These are phyloP conservation scores for Paramisgurnus dabryanus DNA, from an alignment of 2,113 vertebrate species.

Conservation along the genomic window DNA sequence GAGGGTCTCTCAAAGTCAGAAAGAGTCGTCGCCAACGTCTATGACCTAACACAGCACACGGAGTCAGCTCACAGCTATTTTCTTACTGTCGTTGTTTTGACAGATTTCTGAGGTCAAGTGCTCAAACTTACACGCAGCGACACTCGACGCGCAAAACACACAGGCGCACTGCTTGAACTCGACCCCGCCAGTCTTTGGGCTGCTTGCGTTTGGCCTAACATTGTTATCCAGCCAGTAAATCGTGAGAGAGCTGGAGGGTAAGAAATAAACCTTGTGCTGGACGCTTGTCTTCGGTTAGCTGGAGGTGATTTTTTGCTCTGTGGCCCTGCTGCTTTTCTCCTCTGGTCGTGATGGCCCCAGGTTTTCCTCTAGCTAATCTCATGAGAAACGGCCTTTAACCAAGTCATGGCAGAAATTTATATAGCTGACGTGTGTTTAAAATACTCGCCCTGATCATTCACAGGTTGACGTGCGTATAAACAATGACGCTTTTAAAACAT, in stretches of 20 bases:
- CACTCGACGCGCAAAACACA: neutral
- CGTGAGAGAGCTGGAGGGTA: neutral
- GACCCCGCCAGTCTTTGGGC: neutral
- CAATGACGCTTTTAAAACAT: no score
- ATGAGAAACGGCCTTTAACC: neutral
- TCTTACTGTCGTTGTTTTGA: slow-evolving; percentile 20
- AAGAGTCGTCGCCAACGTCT: neutral
- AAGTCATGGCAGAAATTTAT: neutral
- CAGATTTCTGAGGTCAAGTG: slow-evolving; percentile 8
- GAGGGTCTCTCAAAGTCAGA: no score
- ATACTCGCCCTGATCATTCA: no score
- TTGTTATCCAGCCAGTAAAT: slow-evolving; percentile 32
- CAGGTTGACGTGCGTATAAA: no score
- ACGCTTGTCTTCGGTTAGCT: slow-evolving; percentile 17
- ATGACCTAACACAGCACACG: neutral
- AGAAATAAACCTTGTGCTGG: neutral
- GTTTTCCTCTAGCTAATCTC: slow-evolving; percentile 8
- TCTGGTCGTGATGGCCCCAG: neutral
- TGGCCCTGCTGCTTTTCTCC: neutral
- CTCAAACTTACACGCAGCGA: neutral
- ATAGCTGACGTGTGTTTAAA: neutral
- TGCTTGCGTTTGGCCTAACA: neutral
- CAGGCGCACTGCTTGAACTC: neutral
- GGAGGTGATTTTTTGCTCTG: slow-evolving; percentile 16
- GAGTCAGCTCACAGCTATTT: neutral